Base-by-base conservation (phyloP, 2,113 vertebrate species). In the Sitta europaea region DNA sequence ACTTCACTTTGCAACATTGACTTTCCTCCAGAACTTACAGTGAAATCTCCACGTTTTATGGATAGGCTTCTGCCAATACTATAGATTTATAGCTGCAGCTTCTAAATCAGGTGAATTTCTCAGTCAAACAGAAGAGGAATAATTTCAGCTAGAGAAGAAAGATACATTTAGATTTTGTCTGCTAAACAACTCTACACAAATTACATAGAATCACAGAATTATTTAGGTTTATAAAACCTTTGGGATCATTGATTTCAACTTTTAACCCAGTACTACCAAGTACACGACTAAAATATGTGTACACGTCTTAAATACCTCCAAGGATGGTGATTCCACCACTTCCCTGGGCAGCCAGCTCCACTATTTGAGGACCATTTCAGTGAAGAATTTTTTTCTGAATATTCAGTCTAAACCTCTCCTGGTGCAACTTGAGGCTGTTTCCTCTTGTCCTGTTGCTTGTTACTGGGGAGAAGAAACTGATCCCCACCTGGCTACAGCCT, bases 1-100 rank as follows among this genome's bases (percentile, higher is more conserved):
- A 97, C 93, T 97, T 97, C 96, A 86, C 79, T 98, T 97, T 98
- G 90, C 95, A 97, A 96, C 94, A 97, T 65, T 96, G 97, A 97
- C 96, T 97, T 97, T 96, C 80, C 58, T 97, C 91, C 95, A 96
- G 78, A 96, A 97, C 92, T 87, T 96, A 94, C 22, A 89, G 90
- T 42, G 77, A 97, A 96, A 95, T 93, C 87, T 91, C 89, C 92
- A 95, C 3, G 0, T 96, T 96, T 97, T 97, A 95, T 95, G 91
- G 98, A 96, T 93, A 97, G 48, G 13, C 43, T 97, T 96, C 94
- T 97, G 94, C 94, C 96, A 94, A 74, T 96, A 91, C 67, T 89
- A 90, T 42, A 96, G 93, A 97, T 98, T 93, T 92, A 94, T 96
- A 92, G 74, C 78, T 96, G 73, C 38, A 86, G 48, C 57, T 95